Conservation (phyloP, 2,888 invertebrate genomes). For the Lasioglossum pauxillum region DNA sequence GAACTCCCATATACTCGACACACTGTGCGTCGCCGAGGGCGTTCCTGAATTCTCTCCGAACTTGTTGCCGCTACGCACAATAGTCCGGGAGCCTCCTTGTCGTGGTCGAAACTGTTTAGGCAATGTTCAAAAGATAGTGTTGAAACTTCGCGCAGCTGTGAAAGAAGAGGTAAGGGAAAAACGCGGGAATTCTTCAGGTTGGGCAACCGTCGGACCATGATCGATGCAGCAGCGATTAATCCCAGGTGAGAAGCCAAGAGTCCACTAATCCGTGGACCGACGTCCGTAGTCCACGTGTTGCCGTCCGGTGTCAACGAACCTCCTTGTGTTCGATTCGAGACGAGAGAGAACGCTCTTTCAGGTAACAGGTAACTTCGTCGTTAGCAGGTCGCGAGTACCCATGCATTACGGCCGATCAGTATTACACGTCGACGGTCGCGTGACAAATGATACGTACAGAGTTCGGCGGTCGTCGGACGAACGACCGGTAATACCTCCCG, state of each 20-base stretch:
- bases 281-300: not conserved
- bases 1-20: no score
- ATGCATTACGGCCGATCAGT: not conserved
- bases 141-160: not conserved
- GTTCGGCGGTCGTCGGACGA: not conserved
- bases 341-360: not conserved
- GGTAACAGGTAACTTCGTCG: slow-evolving; percentile 1
- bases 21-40: not conserved
- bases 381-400: not conserved
- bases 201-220: not conserved
- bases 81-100: no score
- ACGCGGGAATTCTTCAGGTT: not conserved
- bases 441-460: not conserved
- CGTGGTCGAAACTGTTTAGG: no score
- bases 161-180: not conserved
- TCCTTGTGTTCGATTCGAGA: slow-evolving; percentile 33
- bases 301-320: slow-evolving; percentile 7
- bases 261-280: not conserved
- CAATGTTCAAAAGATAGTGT: not conserved
- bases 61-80: not conserved
- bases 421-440: not conserved
- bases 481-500: not conserved
- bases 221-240: not conserved
- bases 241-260: not conserved
- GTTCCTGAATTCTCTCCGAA: not conserved